Conservation (phyloP, 2,113 vertebrate species). For the Rhynchopsitta pachyrhyncha region DNA sequence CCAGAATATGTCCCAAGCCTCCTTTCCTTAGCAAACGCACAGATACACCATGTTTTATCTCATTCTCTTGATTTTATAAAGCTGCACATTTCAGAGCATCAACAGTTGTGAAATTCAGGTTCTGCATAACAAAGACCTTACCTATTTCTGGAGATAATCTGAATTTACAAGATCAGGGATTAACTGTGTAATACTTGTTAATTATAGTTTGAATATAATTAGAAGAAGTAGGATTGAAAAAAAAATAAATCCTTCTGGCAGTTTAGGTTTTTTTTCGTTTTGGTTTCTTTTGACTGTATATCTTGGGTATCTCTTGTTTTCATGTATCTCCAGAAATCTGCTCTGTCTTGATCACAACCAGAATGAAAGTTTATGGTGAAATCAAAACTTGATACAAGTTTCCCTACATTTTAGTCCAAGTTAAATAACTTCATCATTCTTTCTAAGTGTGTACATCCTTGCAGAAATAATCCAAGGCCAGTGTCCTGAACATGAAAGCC, state of each 20-base stretch:
- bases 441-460: neutral
- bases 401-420: neutral
- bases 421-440: neutral
- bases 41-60: neutral
- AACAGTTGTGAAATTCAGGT: neutral
- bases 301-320: neutral
- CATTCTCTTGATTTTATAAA: neutral
- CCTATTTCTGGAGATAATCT: neutral
- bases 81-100: neutral
- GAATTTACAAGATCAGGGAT: neutral
- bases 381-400: neutral
- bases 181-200: neutral
- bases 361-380: neutral
- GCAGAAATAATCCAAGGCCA: neutral
- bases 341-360: neutral
- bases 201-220: neutral
- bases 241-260: neutral
- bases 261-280: neutral
- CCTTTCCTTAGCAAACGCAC: neutral
- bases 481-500: neutral
- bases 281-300: neutral
- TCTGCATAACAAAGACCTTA: neutral
- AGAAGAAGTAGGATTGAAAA: neutral
- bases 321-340: neutral
- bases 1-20: neutral